Base-by-base conservation (phyloP, 2,113 vertebrate genomes). In the Seriola quinqueradiata region DNA sequence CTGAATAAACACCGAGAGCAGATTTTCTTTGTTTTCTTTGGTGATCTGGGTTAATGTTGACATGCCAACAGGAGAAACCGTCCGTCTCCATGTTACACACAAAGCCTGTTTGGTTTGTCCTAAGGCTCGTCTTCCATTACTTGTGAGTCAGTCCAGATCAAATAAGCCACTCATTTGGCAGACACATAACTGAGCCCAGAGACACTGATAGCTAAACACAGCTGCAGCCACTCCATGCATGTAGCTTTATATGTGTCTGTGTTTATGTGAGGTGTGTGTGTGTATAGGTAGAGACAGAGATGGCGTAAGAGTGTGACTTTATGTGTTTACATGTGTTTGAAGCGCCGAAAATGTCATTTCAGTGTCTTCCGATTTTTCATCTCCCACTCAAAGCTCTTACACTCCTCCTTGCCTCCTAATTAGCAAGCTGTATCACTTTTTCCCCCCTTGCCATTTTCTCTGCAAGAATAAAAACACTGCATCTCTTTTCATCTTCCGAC, bases 401-500 rank as follows among this genome's bases (percentile, higher is more conserved):
- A 88, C 93, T 94, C 92, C 90, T 95, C 92, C 87, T 90, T 92
- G 92, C 90, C 79, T 92, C 94, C 96, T 96, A 98, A 98, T 98
- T 97, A 97, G 95, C 92, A 92, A 92, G 89, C 95, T 95, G 72
- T 36, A 61, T 73, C 69, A 68, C 64, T 55, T 66, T 63, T 71
- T 4, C 1, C 44, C 19, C 4, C 1, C 46, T 58, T 25, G 55
- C 69, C 81, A 75, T 88, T 84, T 84, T 65, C 81, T 83, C 77
- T 23, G 16, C 2, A 4, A 64, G 75, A 82, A 85, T 61, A 52
- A 82, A 81, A 79, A 77, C 74, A 74, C 77, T 88, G 81, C 82
- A 17, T 61, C 80, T 90, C 92, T 96, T 98, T 97, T 97, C 95
- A 98, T 97, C 97, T 96, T 92, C 91, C 52, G 64, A 84, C 91